Evolutionary conservation across 2,113 vertebrate species (phyloP).

Genomic region (Cyphomyrus plagiostoma): DNA sequence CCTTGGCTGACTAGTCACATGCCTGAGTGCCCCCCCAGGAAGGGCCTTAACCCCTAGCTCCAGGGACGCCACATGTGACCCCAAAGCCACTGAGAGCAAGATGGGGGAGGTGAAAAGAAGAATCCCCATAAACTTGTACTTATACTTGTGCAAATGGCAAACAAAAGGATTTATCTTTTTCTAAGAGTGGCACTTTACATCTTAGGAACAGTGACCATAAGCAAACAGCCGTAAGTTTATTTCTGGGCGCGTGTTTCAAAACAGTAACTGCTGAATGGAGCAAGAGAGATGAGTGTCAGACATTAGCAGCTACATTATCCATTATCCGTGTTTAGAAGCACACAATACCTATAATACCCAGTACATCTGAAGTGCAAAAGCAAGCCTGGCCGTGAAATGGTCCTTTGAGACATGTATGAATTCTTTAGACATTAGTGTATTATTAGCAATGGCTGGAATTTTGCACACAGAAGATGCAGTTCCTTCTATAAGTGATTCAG

Average conservation of each 20-base stretch:
- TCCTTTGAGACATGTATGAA: neutral
- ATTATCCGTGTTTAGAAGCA: constrained; percentile 15
- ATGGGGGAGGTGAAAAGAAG: neutral
- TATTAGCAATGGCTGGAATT: neutral
- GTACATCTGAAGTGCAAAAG: neutral
- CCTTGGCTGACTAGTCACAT: neutral
- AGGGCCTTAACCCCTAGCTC: neutral
- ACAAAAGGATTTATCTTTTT: neutral
- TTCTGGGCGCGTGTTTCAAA: neutral
- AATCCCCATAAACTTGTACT: neutral
- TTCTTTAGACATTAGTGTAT: neutral
- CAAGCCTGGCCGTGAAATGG: neutral
- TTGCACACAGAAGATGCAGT: neutral
- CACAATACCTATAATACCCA: neutral
- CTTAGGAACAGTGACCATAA: neutral
- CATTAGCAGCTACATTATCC: neutral
- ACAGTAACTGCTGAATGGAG: neutral
- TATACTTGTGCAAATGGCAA: neutral
- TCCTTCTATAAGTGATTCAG: neutral
- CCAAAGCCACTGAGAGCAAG: neutral
- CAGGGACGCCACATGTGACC: neutral
- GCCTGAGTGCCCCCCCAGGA: neutral
- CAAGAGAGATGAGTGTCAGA: neutral
- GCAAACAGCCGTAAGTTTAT: neutral
- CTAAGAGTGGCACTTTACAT: neutral